Percentiles rank a stretch among this genome's conserved stretches.
Evolutionary conservation across 2,113 vertebrate species (phyloP).

Genomic region (Miniopterus natalensis): DNA sequence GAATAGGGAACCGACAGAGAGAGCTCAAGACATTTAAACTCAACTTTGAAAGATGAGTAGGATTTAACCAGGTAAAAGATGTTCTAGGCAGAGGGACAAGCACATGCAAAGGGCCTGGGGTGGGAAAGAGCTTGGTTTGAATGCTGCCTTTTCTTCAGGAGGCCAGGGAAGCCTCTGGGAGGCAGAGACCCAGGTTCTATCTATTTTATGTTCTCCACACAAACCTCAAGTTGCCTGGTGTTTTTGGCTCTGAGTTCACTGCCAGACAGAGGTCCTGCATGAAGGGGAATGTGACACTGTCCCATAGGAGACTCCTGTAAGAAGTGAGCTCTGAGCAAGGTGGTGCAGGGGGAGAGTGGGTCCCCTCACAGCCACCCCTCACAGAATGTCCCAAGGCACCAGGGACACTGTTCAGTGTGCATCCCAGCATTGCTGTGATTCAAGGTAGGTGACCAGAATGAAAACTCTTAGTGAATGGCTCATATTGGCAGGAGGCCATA

Average conservation of each 20-base stretch:
- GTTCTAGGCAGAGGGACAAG: not conserved
- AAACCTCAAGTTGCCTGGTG: not conserved
- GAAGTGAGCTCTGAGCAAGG: not conserved
- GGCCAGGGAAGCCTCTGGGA: not conserved
- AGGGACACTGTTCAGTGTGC: not conserved
- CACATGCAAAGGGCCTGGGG: conserved; percentile 22
- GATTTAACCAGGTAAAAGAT: not conserved
- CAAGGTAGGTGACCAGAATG: not conserved
- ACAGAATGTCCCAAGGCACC: not conserved
- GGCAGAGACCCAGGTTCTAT: not conserved
- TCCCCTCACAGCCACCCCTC: not conserved
- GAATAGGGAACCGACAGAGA: not conserved
- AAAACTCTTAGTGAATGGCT: not conserved
- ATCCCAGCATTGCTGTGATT: not conserved
- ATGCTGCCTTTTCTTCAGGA: not conserved
- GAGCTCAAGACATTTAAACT: not conserved
- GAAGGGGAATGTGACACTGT: not conserved
- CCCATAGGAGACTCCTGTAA: not conserved
- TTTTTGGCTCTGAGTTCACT: not conserved
- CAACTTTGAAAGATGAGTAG: not conserved
- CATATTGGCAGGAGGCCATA: not conserved
- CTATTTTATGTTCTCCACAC: not conserved
- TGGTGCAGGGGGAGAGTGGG: not conserved
- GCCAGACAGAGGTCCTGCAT: not conserved
- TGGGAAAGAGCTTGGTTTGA: not conserved